Base-by-base conservation (phyloP, 2,888 invertebrate species). In the Macrosoma leucophasiata region DNA sequence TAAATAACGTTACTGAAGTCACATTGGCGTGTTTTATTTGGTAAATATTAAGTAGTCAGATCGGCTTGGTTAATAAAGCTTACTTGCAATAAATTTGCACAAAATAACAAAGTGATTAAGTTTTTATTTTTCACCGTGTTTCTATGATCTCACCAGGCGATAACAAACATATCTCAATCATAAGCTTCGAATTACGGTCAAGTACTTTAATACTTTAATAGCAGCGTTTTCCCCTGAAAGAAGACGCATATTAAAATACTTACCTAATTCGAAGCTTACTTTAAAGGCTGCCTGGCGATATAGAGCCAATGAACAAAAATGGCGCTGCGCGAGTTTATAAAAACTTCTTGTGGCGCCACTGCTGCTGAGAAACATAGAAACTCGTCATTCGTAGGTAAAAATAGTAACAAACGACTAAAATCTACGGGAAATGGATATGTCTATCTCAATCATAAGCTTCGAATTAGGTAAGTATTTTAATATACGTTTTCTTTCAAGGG, bases 181-280 rank as follows among this genome's bases (percentile, higher is more conserved):
- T 22, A 27, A 23, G 25, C 19, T 25, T 25, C 20, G 27, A 13
- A 29, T 28, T 13, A 27, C 15, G 17, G 29, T 13, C 13, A 17
- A 22, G 26, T 20, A 17, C 17, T 12, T 27, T n/a, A n/a, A n/a
- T n/a, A n/a, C n/a, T n/a, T 31, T 31, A 32, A 27, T 27, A 27
- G 17, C 18, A 19, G 27, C 32, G 25, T 33, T 37, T 33, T 32
- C 32, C n/a, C 28, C 32, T 33, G 23, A 37, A 37, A 28, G 13
- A 26, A 36, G 22, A 31, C 23, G 27, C 32, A 28, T 29, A 33
- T 31, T 33, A 20, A 29, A 38, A 33, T 29, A 29, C 29, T 33
- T 29, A 23, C 23, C 22, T 22, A 11, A 23, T 23, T 23, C 23
- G 23, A 13, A 23, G 12, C 13, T 23, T 23, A 12, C 3, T 22